Evolutionary conservation across 2,113 vertebrate species (phyloP).

Genomic region (Morone saxatilis): DNA sequence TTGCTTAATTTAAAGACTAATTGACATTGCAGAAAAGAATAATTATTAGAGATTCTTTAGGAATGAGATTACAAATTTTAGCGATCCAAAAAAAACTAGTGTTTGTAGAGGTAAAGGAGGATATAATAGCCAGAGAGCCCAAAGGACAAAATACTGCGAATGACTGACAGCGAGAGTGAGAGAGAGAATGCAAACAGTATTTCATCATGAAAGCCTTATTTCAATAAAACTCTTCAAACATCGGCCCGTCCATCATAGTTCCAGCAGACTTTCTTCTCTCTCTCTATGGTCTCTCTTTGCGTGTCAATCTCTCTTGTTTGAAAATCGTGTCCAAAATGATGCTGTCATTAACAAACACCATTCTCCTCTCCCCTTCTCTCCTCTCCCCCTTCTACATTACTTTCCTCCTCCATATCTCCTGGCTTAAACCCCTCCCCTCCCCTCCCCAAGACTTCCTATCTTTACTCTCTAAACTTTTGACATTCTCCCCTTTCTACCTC

Average conservation of each 20-base stretch:
- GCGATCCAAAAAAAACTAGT: constrained; percentile 13
- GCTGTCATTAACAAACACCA: constrained; percentile 22
- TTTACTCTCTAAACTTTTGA: constrained; percentile 46
- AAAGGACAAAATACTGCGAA: constrained; percentile 25
- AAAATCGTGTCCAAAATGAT: constrained; percentile 26
- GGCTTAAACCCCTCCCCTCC: background rate
- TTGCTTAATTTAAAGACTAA: constrained; percentile 47
- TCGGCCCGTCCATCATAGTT: constrained; percentile 55
- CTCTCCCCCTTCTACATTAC: background rate
- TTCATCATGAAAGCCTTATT: constrained; percentile 76
- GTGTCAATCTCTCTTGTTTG: constrained; percentile 37
- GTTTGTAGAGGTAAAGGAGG: background rate
- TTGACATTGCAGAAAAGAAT: background rate
- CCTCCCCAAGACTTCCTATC: background rate
- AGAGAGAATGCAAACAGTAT: constrained; percentile 57
- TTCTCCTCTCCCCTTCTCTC: background rate
- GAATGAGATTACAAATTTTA: constrained; percentile 23
- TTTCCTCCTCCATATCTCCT: constrained; percentile 12
- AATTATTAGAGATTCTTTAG: constrained; percentile 29
- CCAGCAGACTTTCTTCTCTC: constrained; percentile 55
- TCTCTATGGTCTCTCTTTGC: constrained; percentile 36
- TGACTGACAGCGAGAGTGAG: constrained; percentile 39
- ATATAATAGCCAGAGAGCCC: constrained; percentile 24
- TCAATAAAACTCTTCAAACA: constrained; percentile 73
- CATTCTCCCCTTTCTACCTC: constrained; percentile 21